Percentiles rank a stretch among this genome's conserved stretches.
Conservation (phyloP, 2,113 vertebrate genomes). For the Boulengeromyrus knoepffleri region DNA sequence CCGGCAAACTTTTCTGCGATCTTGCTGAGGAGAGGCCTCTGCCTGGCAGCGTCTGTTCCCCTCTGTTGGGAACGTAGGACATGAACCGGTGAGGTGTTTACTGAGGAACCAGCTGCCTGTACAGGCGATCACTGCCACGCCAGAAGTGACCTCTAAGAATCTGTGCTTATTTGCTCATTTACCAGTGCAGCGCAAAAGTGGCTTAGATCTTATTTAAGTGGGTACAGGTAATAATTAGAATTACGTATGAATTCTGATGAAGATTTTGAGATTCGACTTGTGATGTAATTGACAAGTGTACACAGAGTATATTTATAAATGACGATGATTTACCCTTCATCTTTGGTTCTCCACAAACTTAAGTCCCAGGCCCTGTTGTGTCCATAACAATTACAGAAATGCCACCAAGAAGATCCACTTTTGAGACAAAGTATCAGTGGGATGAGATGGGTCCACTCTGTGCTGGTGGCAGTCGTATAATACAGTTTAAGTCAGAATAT, state of each 20-base stretch:
- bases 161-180: neutral
- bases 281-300: neutral
- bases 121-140: neutral
- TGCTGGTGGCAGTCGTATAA: neutral
- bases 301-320: neutral
- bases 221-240: neutral
- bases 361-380: neutral
- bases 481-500: neutral
- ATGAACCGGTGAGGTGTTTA: neutral
- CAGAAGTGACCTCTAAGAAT: neutral
- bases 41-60: neutral
- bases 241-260: neutral
- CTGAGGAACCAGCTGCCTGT: neutral
- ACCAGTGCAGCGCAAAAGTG: neutral
- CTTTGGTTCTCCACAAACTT: neutral
- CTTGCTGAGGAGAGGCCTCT: neutral
- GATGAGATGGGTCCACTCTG: neutral
- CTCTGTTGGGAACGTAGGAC: neutral
- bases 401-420: neutral
- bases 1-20: neutral
- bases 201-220: neutral
- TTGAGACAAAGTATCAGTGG: neutral
- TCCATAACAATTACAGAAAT: neutral
- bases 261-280: constrained; percentile 5
- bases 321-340: neutral